Evolutionary conservation across 2,888 invertebrate genomes (phyloP).

Genomic region (Carterocephalus palaemon): DNA sequence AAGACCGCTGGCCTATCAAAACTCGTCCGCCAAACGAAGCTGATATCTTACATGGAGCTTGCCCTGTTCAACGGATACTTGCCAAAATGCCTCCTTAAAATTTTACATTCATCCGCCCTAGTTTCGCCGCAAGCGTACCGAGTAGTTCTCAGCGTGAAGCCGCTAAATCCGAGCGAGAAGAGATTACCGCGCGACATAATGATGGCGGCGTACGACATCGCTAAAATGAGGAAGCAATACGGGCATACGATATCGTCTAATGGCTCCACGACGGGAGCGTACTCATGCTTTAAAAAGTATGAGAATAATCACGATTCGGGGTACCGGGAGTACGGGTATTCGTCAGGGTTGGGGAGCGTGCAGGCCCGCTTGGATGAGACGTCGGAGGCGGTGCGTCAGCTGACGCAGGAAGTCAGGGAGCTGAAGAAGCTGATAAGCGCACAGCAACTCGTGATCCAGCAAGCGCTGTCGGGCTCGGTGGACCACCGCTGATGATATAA

Average conservation of each 20-base stretch:
- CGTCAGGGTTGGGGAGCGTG: constrained; percentile 77
- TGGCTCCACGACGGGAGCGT: constrained; percentile 80
- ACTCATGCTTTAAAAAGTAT: constrained; percentile 82
- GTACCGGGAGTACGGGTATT: constrained; percentile 76
- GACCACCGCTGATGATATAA: constrained; percentile 72
- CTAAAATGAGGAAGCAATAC: constrained; percentile 85
- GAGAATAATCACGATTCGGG: constrained; percentile 79
- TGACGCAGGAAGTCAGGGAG: constrained; percentile 84
- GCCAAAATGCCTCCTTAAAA: constrained; percentile 85
- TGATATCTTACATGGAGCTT: constrained; percentile 91
- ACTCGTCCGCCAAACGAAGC: constrained; percentile 89
- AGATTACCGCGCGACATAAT: constrained; percentile 88
- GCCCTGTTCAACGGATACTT: constrained; percentile 89
- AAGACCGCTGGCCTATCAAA: constrained; percentile 92
- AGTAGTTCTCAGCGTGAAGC: constrained; percentile 89
- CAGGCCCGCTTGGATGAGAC: constrained; percentile 84
- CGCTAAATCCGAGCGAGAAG: constrained; percentile 89
- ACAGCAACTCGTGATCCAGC: constrained; percentile 74
- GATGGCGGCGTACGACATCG: constrained; percentile 89
- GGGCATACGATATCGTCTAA: constrained; percentile 83
- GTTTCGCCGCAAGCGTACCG: constrained; percentile 90
- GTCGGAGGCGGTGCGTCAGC: constrained; percentile 81
- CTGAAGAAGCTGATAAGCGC: constrained; percentile 79
- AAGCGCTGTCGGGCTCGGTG: constrained; percentile 66
- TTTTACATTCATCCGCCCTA: constrained; percentile 87